phyloP scores from a whole-genome alignment of 2,888 invertebrate genomes.

The Belgica antarctica region DNA sequence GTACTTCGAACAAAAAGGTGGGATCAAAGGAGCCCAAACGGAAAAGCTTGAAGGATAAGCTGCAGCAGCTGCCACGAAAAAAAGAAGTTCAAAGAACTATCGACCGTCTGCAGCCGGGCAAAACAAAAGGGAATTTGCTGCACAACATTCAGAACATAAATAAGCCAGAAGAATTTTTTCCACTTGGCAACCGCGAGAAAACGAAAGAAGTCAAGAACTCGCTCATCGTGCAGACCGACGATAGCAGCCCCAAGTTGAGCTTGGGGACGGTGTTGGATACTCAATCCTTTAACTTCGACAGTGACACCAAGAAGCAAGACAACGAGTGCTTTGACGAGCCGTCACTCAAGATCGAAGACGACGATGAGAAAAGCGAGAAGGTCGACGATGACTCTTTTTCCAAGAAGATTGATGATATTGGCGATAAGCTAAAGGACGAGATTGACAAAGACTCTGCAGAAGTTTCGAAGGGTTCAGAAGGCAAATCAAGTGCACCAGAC shows the following conservation, averaged over 20 bases:
- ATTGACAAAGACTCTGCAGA: conserved; percentile 48
- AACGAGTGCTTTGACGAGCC: conserved; percentile 44
- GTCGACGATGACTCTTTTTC: conserved; percentile 45
- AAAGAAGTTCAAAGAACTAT: conserved; percentile 74
- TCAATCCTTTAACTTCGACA: conserved; percentile 65
- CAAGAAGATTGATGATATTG: conserved; percentile 48
- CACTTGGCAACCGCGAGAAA: conserved; percentile 59
- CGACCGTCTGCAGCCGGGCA: conserved; percentile 79
- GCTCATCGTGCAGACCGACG: conserved; percentile 61
- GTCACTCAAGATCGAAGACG: conserved; percentile 44
- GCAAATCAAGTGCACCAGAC: conserved; percentile 48
- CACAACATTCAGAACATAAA: conserved; percentile 64
- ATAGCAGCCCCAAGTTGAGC: conserved; percentile 76
- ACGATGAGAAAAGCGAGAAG: conserved; percentile 48
- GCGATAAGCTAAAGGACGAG: conserved; percentile 50
- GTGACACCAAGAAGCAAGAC: conserved; percentile 39
- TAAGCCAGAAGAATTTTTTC: conserved; percentile 61
- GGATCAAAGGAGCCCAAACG: conserved; percentile 55
- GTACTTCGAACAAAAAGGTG: conserved; percentile 42
- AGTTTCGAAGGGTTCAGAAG: conserved; percentile 46
- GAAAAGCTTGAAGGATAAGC: conserved; percentile 54
- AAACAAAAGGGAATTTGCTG: conserved; percentile 81
- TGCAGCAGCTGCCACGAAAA: conserved; percentile 56
- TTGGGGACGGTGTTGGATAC: conserved; percentile 78
- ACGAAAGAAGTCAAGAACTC: conserved; percentile 61